These are phyloP conservation scores for Odontophorus gujanensis DNA, from an alignment of 2,113 vertebrate species.

Conservation along the genomic window DNA sequence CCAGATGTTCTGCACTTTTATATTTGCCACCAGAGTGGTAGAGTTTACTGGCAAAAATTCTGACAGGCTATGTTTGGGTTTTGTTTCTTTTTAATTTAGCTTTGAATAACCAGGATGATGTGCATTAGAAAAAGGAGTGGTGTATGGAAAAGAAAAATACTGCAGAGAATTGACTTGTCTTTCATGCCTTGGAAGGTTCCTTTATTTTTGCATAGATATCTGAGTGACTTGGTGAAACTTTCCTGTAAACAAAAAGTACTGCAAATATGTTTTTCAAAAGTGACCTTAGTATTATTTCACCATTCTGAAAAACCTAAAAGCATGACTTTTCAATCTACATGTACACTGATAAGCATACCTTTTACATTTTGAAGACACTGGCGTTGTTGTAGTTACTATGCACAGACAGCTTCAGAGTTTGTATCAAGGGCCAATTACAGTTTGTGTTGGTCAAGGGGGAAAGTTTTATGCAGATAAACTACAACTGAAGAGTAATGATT, in stretches of 20 bases:
- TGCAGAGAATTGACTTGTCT: slow-evolving; percentile 76
- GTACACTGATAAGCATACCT: slow-evolving; percentile 67
- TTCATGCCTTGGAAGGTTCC: slow-evolving; percentile 80
- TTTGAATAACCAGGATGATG: slow-evolving; percentile 81
- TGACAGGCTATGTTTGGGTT: slow-evolving; percentile 77
- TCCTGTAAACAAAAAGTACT: slow-evolving; percentile 77
- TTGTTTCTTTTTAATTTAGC: slow-evolving; percentile 70
- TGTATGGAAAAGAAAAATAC: slow-evolving; percentile 71
- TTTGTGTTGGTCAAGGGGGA: slow-evolving; percentile 52
- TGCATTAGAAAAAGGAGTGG: slow-evolving; percentile 80
- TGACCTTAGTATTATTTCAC: slow-evolving; percentile 87
- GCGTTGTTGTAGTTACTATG: slow-evolving; percentile 78
- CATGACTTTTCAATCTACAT: slow-evolving; percentile 63
- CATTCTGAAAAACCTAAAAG: slow-evolving; percentile 73
- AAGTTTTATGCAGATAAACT: slow-evolving; percentile 37
- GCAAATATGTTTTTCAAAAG: slow-evolving; percentile 82
- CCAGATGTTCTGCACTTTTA: slow-evolving; percentile 86
- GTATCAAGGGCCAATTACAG: slow-evolving; percentile 62
- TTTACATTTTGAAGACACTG: slow-evolving; percentile 75
- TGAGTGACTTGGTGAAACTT: slow-evolving; percentile 73
- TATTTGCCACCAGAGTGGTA: slow-evolving; percentile 84
- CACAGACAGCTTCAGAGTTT: slow-evolving; percentile 69
- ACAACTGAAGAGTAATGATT: slow-evolving; percentile 43
- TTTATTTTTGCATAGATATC: slow-evolving; percentile 78
- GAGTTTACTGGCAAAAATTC: slow-evolving; percentile 81